Percentiles rank a stretch among this genome's conserved stretches.
These are phyloP conservation scores for Oreochromis mossambicus DNA, from an alignment of 2,797 vertebrate species.

Conservation along the genomic window DNA sequence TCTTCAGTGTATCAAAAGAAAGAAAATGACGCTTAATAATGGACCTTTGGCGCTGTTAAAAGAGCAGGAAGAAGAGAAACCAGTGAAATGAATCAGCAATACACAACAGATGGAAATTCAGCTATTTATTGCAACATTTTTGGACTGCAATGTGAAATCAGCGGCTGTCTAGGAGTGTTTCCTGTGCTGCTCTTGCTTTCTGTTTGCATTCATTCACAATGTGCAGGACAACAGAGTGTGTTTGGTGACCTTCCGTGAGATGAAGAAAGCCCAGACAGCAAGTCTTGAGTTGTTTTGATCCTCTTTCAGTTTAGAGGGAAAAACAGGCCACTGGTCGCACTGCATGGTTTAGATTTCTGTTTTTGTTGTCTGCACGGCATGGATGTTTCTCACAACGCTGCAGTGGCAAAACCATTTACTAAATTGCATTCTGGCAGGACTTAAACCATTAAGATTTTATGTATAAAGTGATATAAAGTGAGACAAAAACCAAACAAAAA, in stretches of 20 bases:
- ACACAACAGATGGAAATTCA: background rate
- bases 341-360: conserved; percentile 2
- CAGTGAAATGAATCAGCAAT: background rate
- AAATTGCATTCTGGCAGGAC: background rate
- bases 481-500: background rate
- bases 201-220: background rate
- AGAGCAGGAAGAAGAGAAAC: background rate
- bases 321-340: background rate
- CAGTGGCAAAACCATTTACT: background rate
- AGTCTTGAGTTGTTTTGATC: conserved; percentile 9
- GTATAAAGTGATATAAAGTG: background rate
- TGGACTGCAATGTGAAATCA: background rate
- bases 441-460: background rate
- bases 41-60: background rate
- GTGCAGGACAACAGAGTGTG: conserved; percentile 9
- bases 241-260: conserved; percentile 19
- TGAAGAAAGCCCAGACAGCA: conserved; percentile 23
- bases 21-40: background rate
- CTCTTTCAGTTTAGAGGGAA: conserved; percentile 3
- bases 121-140: background rate
- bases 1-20: background rate
- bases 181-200: background rate
- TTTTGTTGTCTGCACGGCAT: background rate
- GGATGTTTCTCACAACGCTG: background rate
- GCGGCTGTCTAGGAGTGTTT: background rate